phyloP scores from a whole-genome alignment of 2,797 vertebrate species.

The Ptychadena robeensis region DNA sequence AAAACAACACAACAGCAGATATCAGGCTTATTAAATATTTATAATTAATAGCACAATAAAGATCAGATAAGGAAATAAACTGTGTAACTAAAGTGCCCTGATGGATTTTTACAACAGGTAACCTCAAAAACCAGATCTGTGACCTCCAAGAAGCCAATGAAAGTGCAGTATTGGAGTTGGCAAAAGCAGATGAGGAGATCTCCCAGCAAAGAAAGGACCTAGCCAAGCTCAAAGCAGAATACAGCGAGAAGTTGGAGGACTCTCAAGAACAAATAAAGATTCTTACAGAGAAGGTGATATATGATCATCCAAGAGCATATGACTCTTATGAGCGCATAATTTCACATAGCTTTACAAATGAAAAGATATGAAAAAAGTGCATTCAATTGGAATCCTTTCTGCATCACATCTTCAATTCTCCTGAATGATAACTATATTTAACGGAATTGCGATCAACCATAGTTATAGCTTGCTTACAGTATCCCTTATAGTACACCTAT shows the following conservation, averaged over 20 bases:
- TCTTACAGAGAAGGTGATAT: constrained; percentile 44
- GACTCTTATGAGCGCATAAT: no score
- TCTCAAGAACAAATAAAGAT: constrained; percentile 31
- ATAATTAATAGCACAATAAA: neutral
- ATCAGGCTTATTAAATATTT: neutral
- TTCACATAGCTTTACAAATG: no score
- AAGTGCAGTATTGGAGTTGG: constrained; percentile 45
- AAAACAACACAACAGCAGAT: neutral
- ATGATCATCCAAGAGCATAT: neutral
- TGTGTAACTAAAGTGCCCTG: neutral
- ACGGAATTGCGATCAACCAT: no score
- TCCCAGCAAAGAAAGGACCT: constrained; percentile 44
- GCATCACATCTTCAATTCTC: no score
- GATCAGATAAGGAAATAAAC: neutral
- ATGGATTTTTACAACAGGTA: neutral
- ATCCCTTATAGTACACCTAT: no score
- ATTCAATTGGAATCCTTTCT: no score
- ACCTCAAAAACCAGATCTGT: constrained; percentile 45
- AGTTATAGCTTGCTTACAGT: no score
- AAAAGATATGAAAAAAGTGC: no score
- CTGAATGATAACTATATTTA: no score
- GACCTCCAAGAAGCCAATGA: constrained; percentile 52
- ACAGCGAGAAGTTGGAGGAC: constrained; percentile 56
- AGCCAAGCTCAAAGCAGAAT: constrained; percentile 9
- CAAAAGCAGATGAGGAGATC: constrained; percentile 57